phyloP scores from a whole-genome alignment of 2,797 vertebrate species.

The Gambusia yucatana region DNA sequence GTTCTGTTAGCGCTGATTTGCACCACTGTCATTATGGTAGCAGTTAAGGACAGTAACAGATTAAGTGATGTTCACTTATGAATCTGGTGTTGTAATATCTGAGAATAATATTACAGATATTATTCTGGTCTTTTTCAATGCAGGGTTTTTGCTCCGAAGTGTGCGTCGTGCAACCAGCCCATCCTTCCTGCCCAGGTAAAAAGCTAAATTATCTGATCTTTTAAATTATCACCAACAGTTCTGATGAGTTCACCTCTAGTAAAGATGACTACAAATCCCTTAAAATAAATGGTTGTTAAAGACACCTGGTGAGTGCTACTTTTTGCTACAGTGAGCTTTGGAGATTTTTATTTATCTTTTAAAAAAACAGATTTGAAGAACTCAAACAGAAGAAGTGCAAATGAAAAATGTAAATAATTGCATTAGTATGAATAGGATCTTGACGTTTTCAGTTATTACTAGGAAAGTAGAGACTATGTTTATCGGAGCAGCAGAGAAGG shows the following conservation, averaged over 20 bases:
- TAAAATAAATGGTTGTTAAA: neutral
- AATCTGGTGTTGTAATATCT: neutral
- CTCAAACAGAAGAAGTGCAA: neutral
- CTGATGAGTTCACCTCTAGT: neutral
- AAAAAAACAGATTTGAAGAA: neutral
- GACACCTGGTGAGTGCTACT: neutral
- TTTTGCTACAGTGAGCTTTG: neutral
- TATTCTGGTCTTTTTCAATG: neutral
- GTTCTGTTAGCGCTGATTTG: neutral
- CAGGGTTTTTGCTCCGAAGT: slow-evolving; percentile 98
- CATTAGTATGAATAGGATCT: neutral
- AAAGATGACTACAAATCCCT: neutral
- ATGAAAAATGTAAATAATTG: neutral
- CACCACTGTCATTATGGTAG: neutral
- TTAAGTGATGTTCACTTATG: neutral
- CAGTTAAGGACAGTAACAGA: neutral
- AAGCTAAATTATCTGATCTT: neutral
- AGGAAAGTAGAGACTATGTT: neutral
- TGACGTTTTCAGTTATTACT: neutral
- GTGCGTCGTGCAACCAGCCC: slow-evolving; percentile 94
- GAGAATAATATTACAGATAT: no score
- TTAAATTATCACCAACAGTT: neutral
- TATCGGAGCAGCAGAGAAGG: neutral
- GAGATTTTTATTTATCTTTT: neutral
- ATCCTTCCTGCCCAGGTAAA: slow-evolving; percentile 97